Evolutionary conservation across 2,797 vertebrate species (phyloP).

Genomic region (Danio albolineatus): DNA sequence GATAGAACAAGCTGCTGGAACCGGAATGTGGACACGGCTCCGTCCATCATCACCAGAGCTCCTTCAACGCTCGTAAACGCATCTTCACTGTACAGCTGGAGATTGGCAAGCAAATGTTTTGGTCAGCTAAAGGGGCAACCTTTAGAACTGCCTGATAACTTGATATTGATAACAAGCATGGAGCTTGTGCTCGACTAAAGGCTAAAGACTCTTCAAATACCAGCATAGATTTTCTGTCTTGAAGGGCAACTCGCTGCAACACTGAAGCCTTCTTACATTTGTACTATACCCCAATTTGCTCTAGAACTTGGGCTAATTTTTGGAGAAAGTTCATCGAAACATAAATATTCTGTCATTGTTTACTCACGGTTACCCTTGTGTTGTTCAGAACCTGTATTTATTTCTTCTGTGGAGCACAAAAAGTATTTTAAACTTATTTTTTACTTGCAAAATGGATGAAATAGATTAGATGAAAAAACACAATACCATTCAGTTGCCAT

Average conservation of each 20-base stretch:
- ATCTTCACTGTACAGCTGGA: not conserved
- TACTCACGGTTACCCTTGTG: not conserved
- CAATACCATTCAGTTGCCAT: too few relatives aligned
- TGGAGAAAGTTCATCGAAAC: not conserved
- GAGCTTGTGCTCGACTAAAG: constrained; percentile 28
- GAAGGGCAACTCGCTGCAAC: constrained; percentile 3
- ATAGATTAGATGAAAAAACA: too few relatives aligned
- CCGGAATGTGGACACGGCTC: not conserved
- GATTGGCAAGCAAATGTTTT: constrained; percentile 15
- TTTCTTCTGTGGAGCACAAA: too few relatives aligned
- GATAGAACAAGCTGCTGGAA: constrained; percentile 42
- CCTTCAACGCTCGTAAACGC: not conserved
- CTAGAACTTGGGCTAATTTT: not conserved
- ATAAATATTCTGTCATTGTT: not conserved
- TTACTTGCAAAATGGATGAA: too few relatives aligned
- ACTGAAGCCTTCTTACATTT: not conserved
- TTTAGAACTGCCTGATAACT: constrained; percentile 39
- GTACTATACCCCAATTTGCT: not conserved
- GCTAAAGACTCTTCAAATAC: constrained; percentile 54
- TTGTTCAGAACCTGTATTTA: not conserved
- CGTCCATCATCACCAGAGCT: constrained; percentile 5
- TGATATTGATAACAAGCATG: constrained; percentile 43
- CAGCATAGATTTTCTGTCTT: constrained; percentile 53
- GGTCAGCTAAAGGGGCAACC: constrained; percentile 24
- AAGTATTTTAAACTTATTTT: too few relatives aligned